A percentile compares a stretch with the other conserved stretches of the same genome.
phyloP scores from a whole-genome alignment of 2,113 vertebrate genomes.

The Varanus komodoensis region DNA sequence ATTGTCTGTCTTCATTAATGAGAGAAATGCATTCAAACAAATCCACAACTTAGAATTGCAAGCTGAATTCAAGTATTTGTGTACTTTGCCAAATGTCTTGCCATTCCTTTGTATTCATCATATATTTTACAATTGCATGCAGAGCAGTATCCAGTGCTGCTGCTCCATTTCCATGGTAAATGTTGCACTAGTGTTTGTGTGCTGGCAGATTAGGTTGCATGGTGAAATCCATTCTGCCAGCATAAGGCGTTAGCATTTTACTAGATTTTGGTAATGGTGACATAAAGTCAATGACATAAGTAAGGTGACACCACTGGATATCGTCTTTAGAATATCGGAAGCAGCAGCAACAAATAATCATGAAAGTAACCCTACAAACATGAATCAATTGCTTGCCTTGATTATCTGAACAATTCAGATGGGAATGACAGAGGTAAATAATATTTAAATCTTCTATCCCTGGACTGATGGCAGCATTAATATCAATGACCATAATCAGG shows the following conservation, averaged over 20 bases:
- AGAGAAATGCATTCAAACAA: background rate
- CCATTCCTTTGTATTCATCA: background rate
- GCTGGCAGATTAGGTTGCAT: no score
- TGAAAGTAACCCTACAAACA: background rate
- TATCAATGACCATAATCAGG: background rate
- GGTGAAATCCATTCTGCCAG: no score
- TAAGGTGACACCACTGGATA: no score
- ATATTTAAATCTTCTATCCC: background rate
- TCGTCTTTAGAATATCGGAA: background rate
- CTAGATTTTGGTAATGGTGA: no score
- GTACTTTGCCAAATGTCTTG: background rate
- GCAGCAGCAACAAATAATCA: background rate
- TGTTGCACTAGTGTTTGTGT: no score
- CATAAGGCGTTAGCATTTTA: no score
- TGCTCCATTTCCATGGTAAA: no score
- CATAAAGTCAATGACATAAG: no score
- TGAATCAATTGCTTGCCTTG: background rate
- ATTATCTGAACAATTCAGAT: constrained; percentile 9
- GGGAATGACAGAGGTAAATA: background rate
- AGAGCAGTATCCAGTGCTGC: no score
- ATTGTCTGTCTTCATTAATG: background rate
- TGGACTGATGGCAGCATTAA: background rate
- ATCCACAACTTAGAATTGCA: constrained; percentile 3
- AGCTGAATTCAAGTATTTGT: background rate
- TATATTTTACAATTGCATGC: background rate